Conservation (phyloP, 1,140 invertebrate species). For the Telenomus remus region DNA sequence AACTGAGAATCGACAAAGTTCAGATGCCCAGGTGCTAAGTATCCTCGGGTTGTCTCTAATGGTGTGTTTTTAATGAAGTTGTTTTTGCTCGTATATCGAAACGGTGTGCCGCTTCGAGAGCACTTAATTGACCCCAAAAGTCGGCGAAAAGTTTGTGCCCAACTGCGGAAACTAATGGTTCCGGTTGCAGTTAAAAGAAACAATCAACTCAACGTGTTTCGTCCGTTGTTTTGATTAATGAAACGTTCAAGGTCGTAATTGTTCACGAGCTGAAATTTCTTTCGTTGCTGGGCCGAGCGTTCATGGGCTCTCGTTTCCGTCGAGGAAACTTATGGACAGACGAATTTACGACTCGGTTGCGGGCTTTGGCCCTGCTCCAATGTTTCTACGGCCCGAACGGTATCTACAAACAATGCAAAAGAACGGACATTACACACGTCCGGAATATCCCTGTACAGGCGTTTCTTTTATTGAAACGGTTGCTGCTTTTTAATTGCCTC, state of each 20-base stretch:
- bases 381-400: conserved; percentile 40
- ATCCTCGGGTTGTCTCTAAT: conserved; percentile 44
- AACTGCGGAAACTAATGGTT: conserved; percentile 31
- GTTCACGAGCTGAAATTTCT: no score
- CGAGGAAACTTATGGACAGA: no score
- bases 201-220: conserved; percentile 8
- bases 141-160: conserved; percentile 5
- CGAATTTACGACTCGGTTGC: no score
- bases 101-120: conserved; percentile 48
- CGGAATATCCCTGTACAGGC: conserved; percentile 21
- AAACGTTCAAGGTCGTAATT: no score
- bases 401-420: conserved; percentile 59
- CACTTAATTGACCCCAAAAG: conserved; percentile 59
- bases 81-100: conserved; percentile 48
- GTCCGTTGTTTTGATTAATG: no score
- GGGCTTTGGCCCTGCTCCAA: conserved; percentile 27
- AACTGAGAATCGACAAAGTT: conserved; percentile 39
- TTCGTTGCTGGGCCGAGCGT: no score
- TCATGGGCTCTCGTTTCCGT: no score
- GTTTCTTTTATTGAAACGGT: no score
- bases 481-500: no score
- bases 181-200: conserved; percentile 5
- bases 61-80: conserved; percentile 57
- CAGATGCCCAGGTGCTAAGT: conserved; percentile 48
- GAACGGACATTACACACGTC: conserved; percentile 47